Evolutionary conservation across 2,888 invertebrate species (phyloP).

Genomic region (Plagodis dolabraria): DNA sequence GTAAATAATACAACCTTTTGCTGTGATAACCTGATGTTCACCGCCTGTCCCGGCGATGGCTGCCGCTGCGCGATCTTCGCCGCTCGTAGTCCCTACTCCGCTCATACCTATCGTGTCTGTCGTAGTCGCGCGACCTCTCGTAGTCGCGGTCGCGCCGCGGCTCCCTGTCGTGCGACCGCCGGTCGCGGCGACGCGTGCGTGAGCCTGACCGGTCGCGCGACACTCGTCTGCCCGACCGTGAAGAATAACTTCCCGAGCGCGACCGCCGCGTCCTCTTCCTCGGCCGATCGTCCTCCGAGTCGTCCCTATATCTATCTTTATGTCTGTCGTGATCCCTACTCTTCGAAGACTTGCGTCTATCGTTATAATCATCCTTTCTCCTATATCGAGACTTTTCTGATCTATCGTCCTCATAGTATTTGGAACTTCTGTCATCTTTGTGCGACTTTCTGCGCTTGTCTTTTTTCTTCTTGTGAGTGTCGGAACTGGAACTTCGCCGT

Average conservation of each 20-base stretch:
- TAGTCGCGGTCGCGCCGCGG: constrained; percentile 48
- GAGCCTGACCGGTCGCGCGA: constrained; percentile 54
- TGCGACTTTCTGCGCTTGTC: constrained; percentile 61
- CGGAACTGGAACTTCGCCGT: constrained; percentile 64
- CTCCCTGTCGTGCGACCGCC: constrained; percentile 48
- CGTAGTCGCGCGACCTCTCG: constrained; percentile 54
- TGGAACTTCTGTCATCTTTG: constrained; percentile 58
- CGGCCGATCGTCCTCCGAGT: constrained; percentile 68
- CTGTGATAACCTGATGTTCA: constrained; percentile 73
- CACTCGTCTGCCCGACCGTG: constrained; percentile 55
- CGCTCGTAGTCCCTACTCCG: constrained; percentile 74
- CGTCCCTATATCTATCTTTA: constrained; percentile 69
- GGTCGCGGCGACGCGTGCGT: constrained; percentile 47
- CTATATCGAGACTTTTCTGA: constrained; percentile 56
- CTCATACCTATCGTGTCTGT: constrained; percentile 72
- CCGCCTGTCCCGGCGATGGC: constrained; percentile 70
- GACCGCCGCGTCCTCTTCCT: constrained; percentile 67
- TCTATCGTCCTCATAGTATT: constrained; percentile 56
- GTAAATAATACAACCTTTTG: constrained; percentile 71
- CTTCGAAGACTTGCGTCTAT: constrained; percentile 59
- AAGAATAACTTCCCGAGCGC: constrained; percentile 68
- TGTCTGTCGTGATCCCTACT: constrained; percentile 57
- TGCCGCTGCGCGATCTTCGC: constrained; percentile 67
- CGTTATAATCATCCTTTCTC: constrained; percentile 62
- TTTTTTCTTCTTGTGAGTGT: constrained; percentile 63